These are phyloP conservation scores for Mus spicilegus DNA, from an alignment of 2,113 vertebrate genomes.

Conservation along the genomic window DNA sequence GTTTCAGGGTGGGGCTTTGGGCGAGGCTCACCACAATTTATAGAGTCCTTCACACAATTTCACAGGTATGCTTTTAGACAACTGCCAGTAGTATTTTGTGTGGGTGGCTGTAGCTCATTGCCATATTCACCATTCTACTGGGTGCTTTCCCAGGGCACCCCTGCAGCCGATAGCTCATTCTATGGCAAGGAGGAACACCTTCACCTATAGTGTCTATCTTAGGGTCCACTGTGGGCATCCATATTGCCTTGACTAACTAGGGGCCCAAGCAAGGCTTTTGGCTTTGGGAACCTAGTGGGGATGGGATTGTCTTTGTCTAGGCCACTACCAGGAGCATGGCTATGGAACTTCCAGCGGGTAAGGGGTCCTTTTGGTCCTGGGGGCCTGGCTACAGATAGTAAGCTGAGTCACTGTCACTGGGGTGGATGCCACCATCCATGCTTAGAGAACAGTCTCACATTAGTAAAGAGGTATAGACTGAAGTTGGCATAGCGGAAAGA, in stretches of 20 bases:
- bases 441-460: neutral
- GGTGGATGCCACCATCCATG: neutral
- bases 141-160: neutral
- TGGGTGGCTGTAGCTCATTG: neutral
- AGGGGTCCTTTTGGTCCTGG: neutral
- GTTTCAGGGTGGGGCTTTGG: neutral
- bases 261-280: fast-evolving
- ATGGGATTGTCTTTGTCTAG: neutral
- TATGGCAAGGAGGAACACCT: neutral
- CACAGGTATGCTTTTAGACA: neutral
- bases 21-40: neutral
- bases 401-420: neutral
- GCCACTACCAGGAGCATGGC: neutral
- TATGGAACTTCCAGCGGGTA: neutral
- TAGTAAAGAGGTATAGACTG: neutral
- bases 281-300: neutral
- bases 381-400: neutral
- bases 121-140: neutral
- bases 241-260: neutral
- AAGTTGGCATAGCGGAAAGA: neutral
- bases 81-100: neutral
- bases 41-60: neutral
- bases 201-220: neutral
- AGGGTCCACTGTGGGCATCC: neutral
- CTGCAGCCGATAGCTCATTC: neutral